Base-by-base conservation (phyloP, 2,113 vertebrate genomes). In the Aldabrachelys gigantea region DNA sequence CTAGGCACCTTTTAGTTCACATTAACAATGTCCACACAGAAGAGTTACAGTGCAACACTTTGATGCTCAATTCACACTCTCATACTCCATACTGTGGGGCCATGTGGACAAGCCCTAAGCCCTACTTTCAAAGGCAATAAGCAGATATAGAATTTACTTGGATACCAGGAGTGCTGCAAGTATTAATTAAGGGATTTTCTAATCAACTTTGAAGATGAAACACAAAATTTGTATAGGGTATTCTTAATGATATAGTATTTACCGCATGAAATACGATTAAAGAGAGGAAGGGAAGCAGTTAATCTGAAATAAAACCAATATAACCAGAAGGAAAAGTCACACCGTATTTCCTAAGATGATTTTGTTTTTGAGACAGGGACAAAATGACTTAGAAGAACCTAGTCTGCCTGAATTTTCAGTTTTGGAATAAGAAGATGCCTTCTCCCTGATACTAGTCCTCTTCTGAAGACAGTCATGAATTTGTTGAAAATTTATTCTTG, bases 401-500 rank as follows among this genome's bases (percentile, higher is more conserved):
- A 85, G 57, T 50, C 53, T 95, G 59, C 85, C 90, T 85, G 88
- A 83, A 53, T 31, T 80, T 17, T 78, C 35, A 65, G 19, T 78
- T 91, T 91, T 78, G 82, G 88, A 95, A 86, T 8, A 89, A 79
- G 65, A 89, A 49, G 0, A 0, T 84, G 80, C 52, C 92, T 92
- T 84, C 41, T 96, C 38, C 25, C 75, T 92, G 49, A 88, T 82
- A 94, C 38, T 89, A 85, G 78, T 79, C 65, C 69, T 54, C 81
- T 91, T 88, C 93, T 59, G 62, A 90, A 95, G 76, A 83, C 87
- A 95, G 86, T 82, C 0, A 93, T 84, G 52, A 96, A 91, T 75
- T 87, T 82, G 92, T n/a, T 41, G 81, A 10, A 92, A 89, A 90
- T 12, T 22, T n/a, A 9, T 90, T 89, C 41, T 87, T 79, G 41